Base-by-base conservation (phyloP, 2,113 vertebrate genomes). In the Syrmaticus mikado region DNA sequence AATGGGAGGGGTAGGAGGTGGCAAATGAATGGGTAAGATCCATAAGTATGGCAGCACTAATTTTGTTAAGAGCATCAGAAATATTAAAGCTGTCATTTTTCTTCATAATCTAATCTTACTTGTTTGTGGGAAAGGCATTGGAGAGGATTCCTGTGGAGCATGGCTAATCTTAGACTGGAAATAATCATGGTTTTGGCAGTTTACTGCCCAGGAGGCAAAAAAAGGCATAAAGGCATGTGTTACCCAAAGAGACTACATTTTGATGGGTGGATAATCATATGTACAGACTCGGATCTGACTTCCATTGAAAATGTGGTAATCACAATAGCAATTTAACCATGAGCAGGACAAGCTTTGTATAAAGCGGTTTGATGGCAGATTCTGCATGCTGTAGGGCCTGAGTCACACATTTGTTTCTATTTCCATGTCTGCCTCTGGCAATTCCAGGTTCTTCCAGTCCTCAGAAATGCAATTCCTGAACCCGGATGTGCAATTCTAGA, bases 131-230 rank as follows among this genome's bases (percentile, higher is more conserved):
- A 64, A 71, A 82, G 50, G 48, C 65, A 84, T 82, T 80, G 78
- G 50, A 95, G 75, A 81, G 75, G 67, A 24, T 78, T 94, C 91
- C 82, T 88, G 90, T 11, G 11, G 89, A 81, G 91, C 65, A 70
- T 22, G 71, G 55, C 87, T 93, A 71, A 78, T 88, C 90, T 90
- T 88, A 78, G 32, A 20, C 27, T 36, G 61, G 68, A 88, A 74
- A 78, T 88, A 96, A 86, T 77, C 68, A 85, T 86, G 34, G 65
- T 10, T 92, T 93, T 86, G 76, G 52, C 77, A 86, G 58, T 74
- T 88, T 91, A 52, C 68, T 88, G 76, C 94, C 70, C 61, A 55
- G 87, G 80, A 91, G 50, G 58, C 30, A 1, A 16, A 12, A 45
- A 82, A 86, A 90, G 38, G 25, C 85, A 65, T 85, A 21, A 85